phyloP scores from a whole-genome alignment of 2,888 invertebrate species.

The Erebia ligea region DNA sequence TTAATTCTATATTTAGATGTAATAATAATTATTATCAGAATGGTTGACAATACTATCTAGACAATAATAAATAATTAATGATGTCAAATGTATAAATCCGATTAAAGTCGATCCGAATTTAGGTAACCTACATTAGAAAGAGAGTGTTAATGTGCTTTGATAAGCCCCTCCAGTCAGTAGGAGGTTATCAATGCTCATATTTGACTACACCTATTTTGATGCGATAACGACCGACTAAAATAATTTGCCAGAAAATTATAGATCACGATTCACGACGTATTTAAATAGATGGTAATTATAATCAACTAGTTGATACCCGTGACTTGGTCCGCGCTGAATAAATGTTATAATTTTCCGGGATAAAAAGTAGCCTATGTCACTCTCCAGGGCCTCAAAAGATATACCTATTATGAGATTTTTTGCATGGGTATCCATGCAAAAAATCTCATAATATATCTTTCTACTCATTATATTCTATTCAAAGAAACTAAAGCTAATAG shows the following conservation, averaged over 20 bases:
- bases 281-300: background rate
- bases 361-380: too few relatives aligned
- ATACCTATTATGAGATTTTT: too few relatives aligned
- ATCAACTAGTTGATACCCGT: too few relatives aligned
- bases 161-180: conserved; percentile 49
- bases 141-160: conserved; percentile 61
- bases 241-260: conserved; percentile 10
- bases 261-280: conserved; percentile 4
- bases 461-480: too few relatives aligned
- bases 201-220: conserved; percentile 49
- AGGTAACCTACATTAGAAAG: conserved; percentile 72
- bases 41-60: background rate
- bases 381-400: too few relatives aligned
- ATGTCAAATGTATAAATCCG: conserved; percentile 27
- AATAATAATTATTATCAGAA: too few relatives aligned
- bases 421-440: too few relatives aligned
- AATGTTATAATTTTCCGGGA: too few relatives aligned
- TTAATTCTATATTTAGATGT: too few relatives aligned
- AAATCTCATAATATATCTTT: background rate
- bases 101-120: conserved; percentile 50
- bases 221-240: conserved; percentile 31
- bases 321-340: too few relatives aligned
- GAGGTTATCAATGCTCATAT: conserved; percentile 66
- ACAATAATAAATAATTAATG: conserved; percentile 10
- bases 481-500: background rate